These are phyloP conservation scores for Meandrusa payeni DNA, from an alignment of 2,888 invertebrate genomes.

Conservation along the genomic window DNA sequence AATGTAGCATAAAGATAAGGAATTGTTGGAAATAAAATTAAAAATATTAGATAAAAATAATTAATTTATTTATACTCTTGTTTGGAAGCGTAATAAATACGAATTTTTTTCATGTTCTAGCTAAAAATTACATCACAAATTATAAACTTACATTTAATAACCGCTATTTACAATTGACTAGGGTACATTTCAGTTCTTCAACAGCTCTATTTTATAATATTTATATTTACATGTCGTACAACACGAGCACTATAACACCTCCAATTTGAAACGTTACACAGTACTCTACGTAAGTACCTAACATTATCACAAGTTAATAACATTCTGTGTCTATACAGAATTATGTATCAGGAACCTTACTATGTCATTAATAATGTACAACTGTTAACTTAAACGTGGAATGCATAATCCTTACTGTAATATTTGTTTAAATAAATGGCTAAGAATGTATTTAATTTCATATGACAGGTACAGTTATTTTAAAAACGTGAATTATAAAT, in stretches of 20 bases:
- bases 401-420: slow-evolving; percentile 41
- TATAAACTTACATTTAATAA: slow-evolving; percentile 62
- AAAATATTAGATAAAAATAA: slow-evolving; percentile 71
- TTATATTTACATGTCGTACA: slow-evolving; percentile 51
- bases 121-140: slow-evolving; percentile 78
- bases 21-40: slow-evolving; percentile 45
- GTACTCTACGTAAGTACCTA: slow-evolving; percentile 64
- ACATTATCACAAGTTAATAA: slow-evolving; percentile 69
- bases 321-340: slow-evolving; percentile 40
- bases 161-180: slow-evolving; percentile 79
- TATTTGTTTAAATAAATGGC: slow-evolving; percentile 27
- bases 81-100: slow-evolving; percentile 81
- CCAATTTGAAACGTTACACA: slow-evolving; percentile 45
- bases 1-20: slow-evolving; percentile 1
- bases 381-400: slow-evolving; percentile 45
- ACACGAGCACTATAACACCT: slow-evolving; percentile 41
- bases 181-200: slow-evolving; percentile 79
- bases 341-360: slow-evolving; percentile 62
- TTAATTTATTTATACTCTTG: slow-evolving; percentile 77
- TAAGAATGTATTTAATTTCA: slow-evolving; percentile 28
- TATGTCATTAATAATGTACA: slow-evolving; percentile 44
- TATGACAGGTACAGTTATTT: slow-evolving; percentile 46
- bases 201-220: slow-evolving; percentile 50
- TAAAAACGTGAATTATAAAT: slow-evolving; percentile 34
- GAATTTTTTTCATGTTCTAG: slow-evolving; percentile 67